Evolutionary conservation across 2,888 invertebrate species (phyloP).

Genomic region (Pycnomerus fuliginosus): DNA sequence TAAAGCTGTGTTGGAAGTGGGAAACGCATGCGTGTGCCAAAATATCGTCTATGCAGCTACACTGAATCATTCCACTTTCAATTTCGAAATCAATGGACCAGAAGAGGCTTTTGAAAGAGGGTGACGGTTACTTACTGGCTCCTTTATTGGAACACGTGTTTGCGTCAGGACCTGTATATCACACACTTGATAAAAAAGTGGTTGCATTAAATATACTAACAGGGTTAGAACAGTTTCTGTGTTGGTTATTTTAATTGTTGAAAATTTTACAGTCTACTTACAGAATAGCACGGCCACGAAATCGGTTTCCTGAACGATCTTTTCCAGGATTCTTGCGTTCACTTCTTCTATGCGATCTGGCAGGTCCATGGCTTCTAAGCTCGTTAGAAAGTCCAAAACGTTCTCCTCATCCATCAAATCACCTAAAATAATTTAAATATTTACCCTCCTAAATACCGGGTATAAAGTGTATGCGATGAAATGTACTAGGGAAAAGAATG

Average conservation of each 20-base stretch:
- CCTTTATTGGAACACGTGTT: slow-evolving; percentile 59
- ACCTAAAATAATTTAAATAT: slow-evolving; percentile 61
- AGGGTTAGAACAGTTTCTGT: neutral
- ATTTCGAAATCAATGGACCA: slow-evolving; percentile 18
- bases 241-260: neutral
- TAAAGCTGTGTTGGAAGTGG: slow-evolving; percentile 23
- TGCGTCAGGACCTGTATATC: slow-evolving; percentile 58
- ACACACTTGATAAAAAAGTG: slow-evolving; percentile 30
- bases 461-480: too few relatives aligned
- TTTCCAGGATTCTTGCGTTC: slow-evolving; percentile 83
- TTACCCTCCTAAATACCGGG: too few relatives aligned
- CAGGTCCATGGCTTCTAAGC: slow-evolving; percentile 91
- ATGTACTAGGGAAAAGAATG: too few relatives aligned
- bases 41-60: slow-evolving; percentile 14
- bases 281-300: slow-evolving; percentile 92
- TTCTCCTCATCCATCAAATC: slow-evolving; percentile 94
- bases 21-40: slow-evolving; percentile 23
- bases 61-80: slow-evolving; percentile 28
- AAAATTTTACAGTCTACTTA: slow-evolving; percentile 62
- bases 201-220: slow-evolving; percentile 15
- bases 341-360: slow-evolving; percentile 96
- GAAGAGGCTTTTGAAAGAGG: slow-evolving; percentile 8
- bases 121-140: slow-evolving; percentile 58
- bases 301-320: slow-evolving; percentile 88
- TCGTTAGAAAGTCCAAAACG: slow-evolving; percentile 90